Base-by-base conservation (phyloP, 2,797 vertebrate genomes). In the Lepilemur ruficaudatus region DNA sequence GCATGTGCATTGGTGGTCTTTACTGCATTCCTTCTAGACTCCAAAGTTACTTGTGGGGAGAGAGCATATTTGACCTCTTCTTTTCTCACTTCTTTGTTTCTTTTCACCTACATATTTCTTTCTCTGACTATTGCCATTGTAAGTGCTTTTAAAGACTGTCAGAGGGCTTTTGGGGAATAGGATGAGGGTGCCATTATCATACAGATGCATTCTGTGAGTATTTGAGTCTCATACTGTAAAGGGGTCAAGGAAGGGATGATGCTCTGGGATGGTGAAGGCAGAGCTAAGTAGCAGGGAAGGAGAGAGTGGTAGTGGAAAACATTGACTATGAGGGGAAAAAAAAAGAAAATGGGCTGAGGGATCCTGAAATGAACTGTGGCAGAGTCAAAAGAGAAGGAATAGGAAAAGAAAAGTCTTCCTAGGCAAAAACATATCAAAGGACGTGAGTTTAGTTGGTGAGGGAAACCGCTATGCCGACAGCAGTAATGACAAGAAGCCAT, bases 21-120 rank as follows among this genome's bases (percentile, higher is more conserved):
- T 38, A 72, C 30, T 69, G 30, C 14, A 30, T 93, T 94, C 35
- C 38, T 94, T 93, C 80, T 88, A 52, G 43, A 69, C 41, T 93
- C 30, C 89, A 67, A 95, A 79, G 23, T 92, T 92, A 91, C 63
- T 41, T 82, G 46, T 79, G 35, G 72, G 69, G 25, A 92, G 12
- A 95, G 38, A 96, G 6, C 28, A 70, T 30, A 82, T 82, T 67
- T 92, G 18, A 75, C 18, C 55, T 50, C 22, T 57, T 69, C 80
- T 50, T n/a, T 59, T 43, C 46, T 17, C 5, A 12, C 14, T 18
- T 4, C 7, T n/a, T 83, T 30, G 15, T 61, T 70, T 5, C 3
- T 75, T 89, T 96, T 63, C n/a, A 94, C 35, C 61, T 41, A 61
- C 7, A 7, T 48, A 82, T 52, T 61, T 83, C 18, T 25, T 96